Conservation (phyloP, 2,113 vertebrate genomes). For the Orycteropus afer region DNA sequence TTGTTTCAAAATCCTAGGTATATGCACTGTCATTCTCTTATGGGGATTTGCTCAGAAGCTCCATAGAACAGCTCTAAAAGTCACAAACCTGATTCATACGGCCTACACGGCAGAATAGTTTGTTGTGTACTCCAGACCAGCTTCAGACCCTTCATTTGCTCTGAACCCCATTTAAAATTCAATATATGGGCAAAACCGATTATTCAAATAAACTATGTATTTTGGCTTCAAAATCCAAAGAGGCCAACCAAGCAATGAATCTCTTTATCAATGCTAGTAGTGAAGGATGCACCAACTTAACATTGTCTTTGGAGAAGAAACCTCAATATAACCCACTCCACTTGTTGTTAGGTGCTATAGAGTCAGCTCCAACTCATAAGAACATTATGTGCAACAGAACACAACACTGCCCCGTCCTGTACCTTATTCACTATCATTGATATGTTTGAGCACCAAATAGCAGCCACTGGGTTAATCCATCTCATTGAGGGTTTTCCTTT, state of each 20-base stretch:
- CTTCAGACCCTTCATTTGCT: not conserved
- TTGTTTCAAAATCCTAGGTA: not conserved
- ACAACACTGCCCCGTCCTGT: not conserved
- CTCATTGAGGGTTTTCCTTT: not conserved
- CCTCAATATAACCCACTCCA: not conserved
- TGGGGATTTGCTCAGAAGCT: not conserved
- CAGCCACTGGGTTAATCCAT: not conserved
- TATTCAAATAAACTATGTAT: not conserved
- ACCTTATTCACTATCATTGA: not conserved
- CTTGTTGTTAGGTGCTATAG: not conserved
- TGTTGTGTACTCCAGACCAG: not conserved
- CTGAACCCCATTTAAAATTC: not conserved
- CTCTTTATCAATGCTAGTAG: not conserved
- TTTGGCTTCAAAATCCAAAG: not conserved
- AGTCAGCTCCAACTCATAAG: not conserved
- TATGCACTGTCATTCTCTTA: not conserved
- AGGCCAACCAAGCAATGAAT: not conserved
- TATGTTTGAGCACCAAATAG: not conserved
- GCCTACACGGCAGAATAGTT: not conserved
- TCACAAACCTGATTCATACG: not conserved
- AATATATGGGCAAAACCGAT: not conserved
- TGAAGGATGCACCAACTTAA: not conserved
- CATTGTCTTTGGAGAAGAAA: not conserved
- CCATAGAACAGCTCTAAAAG: not conserved
- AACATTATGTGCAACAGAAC: not conserved